Conservation (phyloP, 2,888 invertebrate genomes). For the Conistra vaccinii region DNA sequence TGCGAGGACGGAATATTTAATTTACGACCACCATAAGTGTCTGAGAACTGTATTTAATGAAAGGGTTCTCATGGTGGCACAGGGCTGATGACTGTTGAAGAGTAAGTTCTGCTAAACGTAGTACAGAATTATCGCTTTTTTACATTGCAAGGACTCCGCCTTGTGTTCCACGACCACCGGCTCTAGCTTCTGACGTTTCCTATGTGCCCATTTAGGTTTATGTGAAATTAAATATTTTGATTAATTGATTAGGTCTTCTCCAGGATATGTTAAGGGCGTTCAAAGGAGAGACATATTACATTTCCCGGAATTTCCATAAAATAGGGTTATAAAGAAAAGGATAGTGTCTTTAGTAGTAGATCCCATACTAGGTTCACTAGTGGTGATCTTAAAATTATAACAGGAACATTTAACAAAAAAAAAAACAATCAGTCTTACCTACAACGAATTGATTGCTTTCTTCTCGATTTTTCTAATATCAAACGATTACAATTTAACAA, state of each 20-base stretch:
- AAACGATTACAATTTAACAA: neutral
- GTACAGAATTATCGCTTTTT: neutral
- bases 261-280: neutral
- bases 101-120: neutral
- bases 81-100: neutral
- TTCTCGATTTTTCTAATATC: neutral
- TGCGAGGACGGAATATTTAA: constrained; percentile 29
- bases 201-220: too few relatives aligned
- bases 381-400: neutral
- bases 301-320: neutral
- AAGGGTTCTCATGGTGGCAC: neutral
- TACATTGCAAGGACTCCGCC: neutral
- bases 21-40: constrained; percentile 4
- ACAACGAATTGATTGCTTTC: too few relatives aligned
- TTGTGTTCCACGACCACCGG: neutral
- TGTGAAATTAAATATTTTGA: too few relatives aligned
- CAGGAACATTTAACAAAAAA: neutral
- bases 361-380: neutral
- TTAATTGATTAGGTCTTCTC: too few relatives aligned
- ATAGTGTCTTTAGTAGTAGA: neutral
- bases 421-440: too few relatives aligned
- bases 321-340: neutral
- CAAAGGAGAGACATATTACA: too few relatives aligned
- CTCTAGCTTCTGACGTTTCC: too few relatives aligned
- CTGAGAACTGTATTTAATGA: constrained; percentile 11